A percentile compares a stretch with the other conserved stretches of the same genome.
phyloP scores from a whole-genome alignment of 2,888 invertebrate genomes.

The Erebia ligea region DNA sequence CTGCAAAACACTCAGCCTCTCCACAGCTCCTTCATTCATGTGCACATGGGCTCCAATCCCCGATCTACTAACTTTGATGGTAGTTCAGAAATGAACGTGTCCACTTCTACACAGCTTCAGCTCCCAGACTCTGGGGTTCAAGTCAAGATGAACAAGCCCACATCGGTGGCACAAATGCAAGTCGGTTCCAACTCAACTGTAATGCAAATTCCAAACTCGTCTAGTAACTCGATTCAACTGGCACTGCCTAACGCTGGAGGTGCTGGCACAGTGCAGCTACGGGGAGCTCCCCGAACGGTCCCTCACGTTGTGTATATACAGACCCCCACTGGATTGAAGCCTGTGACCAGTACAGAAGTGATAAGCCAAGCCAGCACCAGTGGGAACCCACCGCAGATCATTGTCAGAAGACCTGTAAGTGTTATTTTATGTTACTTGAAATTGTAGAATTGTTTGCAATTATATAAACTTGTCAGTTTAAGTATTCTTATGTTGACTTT shows the following conservation, averaged over 20 bases:
- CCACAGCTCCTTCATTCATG: slow-evolving; percentile 74
- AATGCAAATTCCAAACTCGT: slow-evolving; percentile 71
- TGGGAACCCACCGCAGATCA: slow-evolving; percentile 79
- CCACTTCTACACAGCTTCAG: slow-evolving; percentile 67
- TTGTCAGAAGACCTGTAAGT: slow-evolving; percentile 80
- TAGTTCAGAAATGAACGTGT: slow-evolving; percentile 62
- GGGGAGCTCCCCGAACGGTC: slow-evolving; percentile 67
- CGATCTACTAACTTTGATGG: slow-evolving; percentile 64
- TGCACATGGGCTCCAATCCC: slow-evolving; percentile 74
- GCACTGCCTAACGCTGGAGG: slow-evolving; percentile 53
- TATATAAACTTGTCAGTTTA: background rate
- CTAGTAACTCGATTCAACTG: slow-evolving; percentile 69
- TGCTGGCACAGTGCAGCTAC: slow-evolving; percentile 56
- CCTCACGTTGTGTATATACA: slow-evolving; percentile 85
- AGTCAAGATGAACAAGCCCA: slow-evolving; percentile 65
- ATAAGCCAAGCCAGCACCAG: slow-evolving; percentile 77
- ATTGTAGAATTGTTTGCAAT: background rate
- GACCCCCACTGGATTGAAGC: slow-evolving; percentile 78
- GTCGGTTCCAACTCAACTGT: slow-evolving; percentile 63
- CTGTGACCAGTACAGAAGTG: slow-evolving; percentile 74
- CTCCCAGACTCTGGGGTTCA: slow-evolving; percentile 64
- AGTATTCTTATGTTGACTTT: background rate
- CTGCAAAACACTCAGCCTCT: slow-evolving; percentile 67
- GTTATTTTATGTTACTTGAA: slow-evolving; percentile 29
- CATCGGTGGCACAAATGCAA: slow-evolving; percentile 69